Evolutionary conservation across 2,888 invertebrate genomes (phyloP), one percentile per base, ranked within the genome.

Genomic region (Cerceris rybyensis): DNA sequence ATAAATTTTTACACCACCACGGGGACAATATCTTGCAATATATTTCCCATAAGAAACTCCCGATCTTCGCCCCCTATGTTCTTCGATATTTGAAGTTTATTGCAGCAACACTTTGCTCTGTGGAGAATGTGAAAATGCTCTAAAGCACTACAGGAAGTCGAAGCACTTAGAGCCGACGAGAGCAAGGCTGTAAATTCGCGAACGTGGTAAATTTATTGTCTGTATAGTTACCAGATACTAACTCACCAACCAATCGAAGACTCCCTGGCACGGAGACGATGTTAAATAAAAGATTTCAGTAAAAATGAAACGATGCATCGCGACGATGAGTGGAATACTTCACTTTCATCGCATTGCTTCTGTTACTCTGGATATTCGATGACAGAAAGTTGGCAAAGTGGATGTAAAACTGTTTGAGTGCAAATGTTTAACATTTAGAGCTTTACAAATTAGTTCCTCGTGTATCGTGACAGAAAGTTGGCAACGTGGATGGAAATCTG

Each of bases 111-210:
- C 67, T 75, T 67, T 70, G 70, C 50, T 49, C 28, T 16, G 42
- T 28, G 52, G 11, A 41, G 16, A n/a, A 9, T 14, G 9, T 7
- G 41, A 57, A 63, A 49, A 60, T 55, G 17, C 46, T 75, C 50
- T 61, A 57, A 75, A 69, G 46, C 54, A 41, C 54, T 50, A 16
- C 6, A 13, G 13, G 16, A 17, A 49, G 66, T 46, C 14, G 66
- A 70, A 46, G 57, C 58, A 57, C 57, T 70, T 66, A 75, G 70
- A 75, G 39, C 13, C 17, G 42, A 60, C 14, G 43, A 46, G 49
- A 14, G 57, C 59, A 55, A 16, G 52, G 9, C 42, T 49, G 58
- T 75, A 75, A 78, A 75, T 75, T 78, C 49, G 16, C 13, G 49
- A 7, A 6, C 13, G 57, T 67, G 66, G 28, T 54, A 59, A 75